Conservation (phyloP, 2,113 vertebrate species). For the Oreocharis arfaki region DNA sequence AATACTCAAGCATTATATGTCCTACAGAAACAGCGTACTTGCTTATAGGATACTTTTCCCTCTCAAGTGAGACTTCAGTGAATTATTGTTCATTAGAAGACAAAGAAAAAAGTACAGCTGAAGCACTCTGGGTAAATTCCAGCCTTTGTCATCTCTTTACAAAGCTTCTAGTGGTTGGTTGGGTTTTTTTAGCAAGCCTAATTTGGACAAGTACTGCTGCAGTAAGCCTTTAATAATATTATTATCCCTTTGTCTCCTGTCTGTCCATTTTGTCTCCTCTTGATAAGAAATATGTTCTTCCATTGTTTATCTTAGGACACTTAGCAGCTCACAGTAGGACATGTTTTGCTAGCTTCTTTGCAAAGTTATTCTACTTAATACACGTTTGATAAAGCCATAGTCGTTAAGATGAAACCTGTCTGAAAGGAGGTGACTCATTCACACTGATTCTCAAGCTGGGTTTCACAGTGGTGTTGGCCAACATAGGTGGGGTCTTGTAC, state of each 20-base stretch:
- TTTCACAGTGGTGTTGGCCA: neutral
- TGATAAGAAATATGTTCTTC: neutral
- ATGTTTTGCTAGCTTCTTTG: neutral
- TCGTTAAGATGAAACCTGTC: neutral
- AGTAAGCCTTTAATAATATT: neutral
- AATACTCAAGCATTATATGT: neutral
- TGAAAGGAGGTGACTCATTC: neutral
- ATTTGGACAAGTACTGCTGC: neutral
- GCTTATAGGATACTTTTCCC: neutral
- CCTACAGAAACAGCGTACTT: neutral
- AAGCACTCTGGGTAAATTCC: neutral
- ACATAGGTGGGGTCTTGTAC: accelerated
- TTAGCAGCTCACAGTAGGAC: neutral
- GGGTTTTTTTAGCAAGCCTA: neutral
- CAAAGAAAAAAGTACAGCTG: neutral
- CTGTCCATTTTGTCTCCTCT: neutral
- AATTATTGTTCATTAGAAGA: neutral
- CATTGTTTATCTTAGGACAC: neutral
- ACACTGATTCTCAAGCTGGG: neutral
- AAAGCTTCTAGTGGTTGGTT: neutral
- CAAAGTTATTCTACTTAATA: neutral
- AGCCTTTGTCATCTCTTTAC: neutral
- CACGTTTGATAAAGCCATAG: neutral
- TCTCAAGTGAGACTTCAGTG: neutral
- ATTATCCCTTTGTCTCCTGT: neutral